Percentiles rank a stretch among this genome's conserved stretches.
Evolutionary conservation across 2,888 invertebrate genomes (phyloP).

Genomic region (Falcaria lacertinaria): DNA sequence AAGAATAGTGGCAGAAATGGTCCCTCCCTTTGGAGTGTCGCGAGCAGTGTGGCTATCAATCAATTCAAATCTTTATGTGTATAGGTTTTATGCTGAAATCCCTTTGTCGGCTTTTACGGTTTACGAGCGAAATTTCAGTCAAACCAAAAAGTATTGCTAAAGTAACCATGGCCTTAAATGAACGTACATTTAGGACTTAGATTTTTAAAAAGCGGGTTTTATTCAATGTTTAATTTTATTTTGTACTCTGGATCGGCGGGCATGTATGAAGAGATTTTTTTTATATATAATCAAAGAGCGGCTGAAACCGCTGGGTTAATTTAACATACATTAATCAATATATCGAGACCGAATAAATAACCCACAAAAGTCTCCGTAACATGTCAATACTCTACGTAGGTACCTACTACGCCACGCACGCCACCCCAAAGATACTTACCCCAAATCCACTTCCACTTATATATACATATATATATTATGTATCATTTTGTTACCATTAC

Average conservation of each 20-base stretch:
- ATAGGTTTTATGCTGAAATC: not conserved
- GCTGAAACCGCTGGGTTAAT: too few relatives aligned
- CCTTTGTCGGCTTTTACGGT: not conserved
- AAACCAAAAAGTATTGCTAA: not conserved
- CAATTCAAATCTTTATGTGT: not conserved
- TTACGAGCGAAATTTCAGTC: not conserved
- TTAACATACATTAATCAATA: too few relatives aligned
- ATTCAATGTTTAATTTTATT: not conserved
- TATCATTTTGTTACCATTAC: not conserved
- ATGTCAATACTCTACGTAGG: too few relatives aligned
- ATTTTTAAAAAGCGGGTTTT: not conserved
- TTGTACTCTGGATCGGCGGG: too few relatives aligned
- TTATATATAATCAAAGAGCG: too few relatives aligned
- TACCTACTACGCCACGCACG: too few relatives aligned
- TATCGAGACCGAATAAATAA: too few relatives aligned
- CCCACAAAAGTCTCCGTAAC: too few relatives aligned
- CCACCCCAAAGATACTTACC: not conserved
- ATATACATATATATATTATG: not conserved
- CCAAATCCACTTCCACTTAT: not conserved
- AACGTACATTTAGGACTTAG: not conserved
- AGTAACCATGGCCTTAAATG: not conserved
- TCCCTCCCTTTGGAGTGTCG: not conserved
- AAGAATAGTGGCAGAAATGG: not conserved
- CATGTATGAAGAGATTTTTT: too few relatives aligned
- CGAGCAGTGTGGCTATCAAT: not conserved